Percentiles rank a stretch among this genome's conserved stretches.
Evolutionary conservation across 1,140 invertebrate genomes (phyloP).

Genomic region (Plectus sambesii): DNA sequence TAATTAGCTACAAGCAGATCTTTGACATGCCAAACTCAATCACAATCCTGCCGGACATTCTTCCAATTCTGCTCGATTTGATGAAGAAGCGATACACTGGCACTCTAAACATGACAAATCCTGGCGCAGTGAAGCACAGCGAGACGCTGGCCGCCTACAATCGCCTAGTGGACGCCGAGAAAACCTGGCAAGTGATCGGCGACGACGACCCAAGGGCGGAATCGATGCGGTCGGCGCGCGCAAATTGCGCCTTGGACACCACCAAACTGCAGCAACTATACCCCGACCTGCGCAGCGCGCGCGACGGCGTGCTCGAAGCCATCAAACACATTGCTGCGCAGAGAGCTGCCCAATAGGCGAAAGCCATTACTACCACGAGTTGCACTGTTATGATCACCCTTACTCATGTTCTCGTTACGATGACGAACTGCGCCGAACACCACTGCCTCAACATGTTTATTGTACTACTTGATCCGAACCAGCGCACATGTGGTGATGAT

Average conservation of each 20-base stretch:
- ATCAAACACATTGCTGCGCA: too few relatives aligned
- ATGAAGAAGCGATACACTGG: slow-evolving; percentile 38
- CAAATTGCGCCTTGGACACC: slow-evolving; percentile 42
- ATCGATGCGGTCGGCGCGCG: slow-evolving; percentile 38
- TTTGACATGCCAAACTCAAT: slow-evolving; percentile 44
- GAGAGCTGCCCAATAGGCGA: too few relatives aligned
- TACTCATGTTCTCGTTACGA: too few relatives aligned
- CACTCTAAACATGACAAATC: slow-evolving; percentile 41
- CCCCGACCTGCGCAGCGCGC: too few relatives aligned
- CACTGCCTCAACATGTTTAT: too few relatives aligned
- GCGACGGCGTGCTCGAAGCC: too few relatives aligned
- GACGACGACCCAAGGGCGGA: slow-evolving; percentile 31
- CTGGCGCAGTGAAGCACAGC: slow-evolving; percentile 34
- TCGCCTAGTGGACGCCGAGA: too few relatives aligned
- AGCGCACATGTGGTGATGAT: too few relatives aligned
- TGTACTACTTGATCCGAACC: too few relatives aligned
- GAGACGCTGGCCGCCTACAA: slow-evolving; percentile 42
- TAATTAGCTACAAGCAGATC: slow-evolving; percentile 30
- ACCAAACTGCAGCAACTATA: slow-evolving; percentile 14
- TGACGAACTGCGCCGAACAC: too few relatives aligned
- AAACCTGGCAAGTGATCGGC: slow-evolving; percentile 22
- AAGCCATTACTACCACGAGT: too few relatives aligned
- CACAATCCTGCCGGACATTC: slow-evolving; percentile 42
- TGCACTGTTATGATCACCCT: too few relatives aligned
- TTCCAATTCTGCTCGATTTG: slow-evolving; percentile 35